Conservation (phyloP, 2,113 vertebrate genomes). For the Gymnogyps californianus region DNA sequence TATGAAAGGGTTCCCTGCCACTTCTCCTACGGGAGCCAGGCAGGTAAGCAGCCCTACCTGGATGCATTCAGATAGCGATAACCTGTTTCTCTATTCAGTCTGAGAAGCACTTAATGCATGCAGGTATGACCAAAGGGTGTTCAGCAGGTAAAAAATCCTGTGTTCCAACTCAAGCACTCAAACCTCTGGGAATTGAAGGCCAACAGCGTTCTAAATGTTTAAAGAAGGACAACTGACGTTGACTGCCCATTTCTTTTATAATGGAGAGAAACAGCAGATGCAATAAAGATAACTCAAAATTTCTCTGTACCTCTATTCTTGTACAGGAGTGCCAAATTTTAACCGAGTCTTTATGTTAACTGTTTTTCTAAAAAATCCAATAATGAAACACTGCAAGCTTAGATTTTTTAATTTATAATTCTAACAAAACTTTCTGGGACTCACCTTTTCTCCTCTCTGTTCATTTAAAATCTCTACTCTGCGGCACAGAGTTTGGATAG, state of each 20-base stretch:
- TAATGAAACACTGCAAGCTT: not conserved
- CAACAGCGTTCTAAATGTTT: not conserved
- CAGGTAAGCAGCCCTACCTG: not conserved
- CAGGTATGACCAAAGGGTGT: not conserved
- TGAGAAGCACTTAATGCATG: rapidly evolving
- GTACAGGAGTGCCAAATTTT: not conserved
- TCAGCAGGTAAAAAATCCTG: not conserved
- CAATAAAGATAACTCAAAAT: not conserved
- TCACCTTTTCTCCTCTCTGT: slow-evolving; percentile 92
- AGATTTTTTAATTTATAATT: not conserved
- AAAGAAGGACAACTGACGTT: not conserved
- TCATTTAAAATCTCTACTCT: slow-evolving; percentile 91
- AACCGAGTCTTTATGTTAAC: not conserved
- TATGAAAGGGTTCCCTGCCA: not conserved
- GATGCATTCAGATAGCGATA: too few species aligned
- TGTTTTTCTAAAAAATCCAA: not conserved
- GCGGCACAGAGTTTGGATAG: slow-evolving; percentile 83
- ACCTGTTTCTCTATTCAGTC: not conserved
- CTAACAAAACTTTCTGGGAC: not conserved
- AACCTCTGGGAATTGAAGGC: not conserved
- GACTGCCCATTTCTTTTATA: not conserved
- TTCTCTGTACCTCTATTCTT: not conserved
- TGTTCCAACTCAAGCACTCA: not conserved
- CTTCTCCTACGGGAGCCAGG: not conserved
- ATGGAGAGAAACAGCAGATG: not conserved